These are phyloP conservation scores for Pandion haliaetus DNA, from an alignment of 2,113 vertebrate species.

Conservation along the genomic window DNA sequence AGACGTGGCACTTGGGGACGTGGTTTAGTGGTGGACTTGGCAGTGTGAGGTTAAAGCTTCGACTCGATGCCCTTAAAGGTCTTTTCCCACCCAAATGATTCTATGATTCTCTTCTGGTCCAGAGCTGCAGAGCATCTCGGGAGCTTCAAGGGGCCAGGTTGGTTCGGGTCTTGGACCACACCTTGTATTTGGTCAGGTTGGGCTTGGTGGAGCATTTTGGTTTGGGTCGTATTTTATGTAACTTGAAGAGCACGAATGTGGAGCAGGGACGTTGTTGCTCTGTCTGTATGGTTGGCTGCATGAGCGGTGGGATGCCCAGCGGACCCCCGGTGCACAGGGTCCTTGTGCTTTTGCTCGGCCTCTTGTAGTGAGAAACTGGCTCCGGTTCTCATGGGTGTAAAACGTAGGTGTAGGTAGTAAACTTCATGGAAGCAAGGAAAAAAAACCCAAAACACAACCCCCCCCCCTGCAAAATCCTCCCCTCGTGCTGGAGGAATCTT, in stretches of 20 bases:
- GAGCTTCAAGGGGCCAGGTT: background rate
- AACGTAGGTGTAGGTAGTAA: background rate
- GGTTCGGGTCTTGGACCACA: background rate
- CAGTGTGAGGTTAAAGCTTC: rapidly evolving
- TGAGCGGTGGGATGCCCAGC: background rate
- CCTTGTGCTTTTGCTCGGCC: background rate
- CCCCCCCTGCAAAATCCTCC: no score
- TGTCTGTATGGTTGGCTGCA: background rate
- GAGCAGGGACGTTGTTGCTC: no score
- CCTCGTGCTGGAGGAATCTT: background rate
- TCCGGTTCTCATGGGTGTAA: background rate
- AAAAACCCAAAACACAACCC: no score
- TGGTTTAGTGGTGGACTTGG: background rate
- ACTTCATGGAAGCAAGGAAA: background rate
- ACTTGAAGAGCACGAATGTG: rapidly evolving
- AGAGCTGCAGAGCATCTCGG: background rate
- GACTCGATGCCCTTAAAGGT: background rate
- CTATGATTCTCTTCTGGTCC: background rate
- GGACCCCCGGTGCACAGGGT: rapidly evolving
- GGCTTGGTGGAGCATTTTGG: background rate
- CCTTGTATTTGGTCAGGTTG: no score
- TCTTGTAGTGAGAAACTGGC: background rate
- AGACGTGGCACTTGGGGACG: rapidly evolving
- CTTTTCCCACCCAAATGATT: background rate
- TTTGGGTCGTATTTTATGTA: background rate